These are phyloP conservation scores for Dysmachus trigonus DNA, from an alignment of 2,888 invertebrate species.

Conservation along the genomic window DNA sequence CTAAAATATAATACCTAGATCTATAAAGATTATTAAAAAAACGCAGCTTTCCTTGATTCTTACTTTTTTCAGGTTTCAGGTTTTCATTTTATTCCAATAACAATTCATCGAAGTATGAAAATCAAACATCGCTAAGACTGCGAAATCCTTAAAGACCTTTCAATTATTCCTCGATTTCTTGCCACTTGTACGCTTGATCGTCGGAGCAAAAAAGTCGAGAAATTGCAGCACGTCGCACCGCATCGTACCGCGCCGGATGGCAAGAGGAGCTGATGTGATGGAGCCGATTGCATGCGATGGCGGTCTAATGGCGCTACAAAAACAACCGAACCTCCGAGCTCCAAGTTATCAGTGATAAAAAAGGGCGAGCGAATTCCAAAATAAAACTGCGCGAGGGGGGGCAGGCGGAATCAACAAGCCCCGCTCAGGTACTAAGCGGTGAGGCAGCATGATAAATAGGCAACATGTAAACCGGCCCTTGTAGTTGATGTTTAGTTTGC, in stretches of 20 bases:
- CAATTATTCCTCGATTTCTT: neutral
- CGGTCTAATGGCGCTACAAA: constrained; percentile 24
- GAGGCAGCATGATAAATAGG: constrained; percentile 28
- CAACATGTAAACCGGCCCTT: constrained; percentile 34
- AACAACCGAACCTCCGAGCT: neutral
- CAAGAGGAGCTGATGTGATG: neutral
- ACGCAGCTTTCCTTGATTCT: no score
- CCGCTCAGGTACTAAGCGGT: constrained; percentile 1
- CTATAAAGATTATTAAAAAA: no score
- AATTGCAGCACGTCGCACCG: neutral
- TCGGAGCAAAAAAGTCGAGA: neutral
- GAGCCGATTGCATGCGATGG: neutral
- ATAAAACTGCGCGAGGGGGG: constrained; percentile 2
- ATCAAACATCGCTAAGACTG: neutral
- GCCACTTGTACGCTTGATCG: neutral
- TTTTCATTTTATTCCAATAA: no score
- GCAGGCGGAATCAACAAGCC: constrained; percentile 19
- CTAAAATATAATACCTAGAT: no score
- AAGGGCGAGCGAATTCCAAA: constrained; percentile 10
- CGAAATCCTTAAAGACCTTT: neutral
- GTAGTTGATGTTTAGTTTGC: constrained; percentile 37
- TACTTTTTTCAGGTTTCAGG: no score
- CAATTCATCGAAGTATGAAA: neutral
- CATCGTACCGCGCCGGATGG: neutral
- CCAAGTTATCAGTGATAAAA: constrained; percentile 32